Evolutionary conservation across 2,888 invertebrate genomes (phyloP).

Genomic region (Noctua comes): DNA sequence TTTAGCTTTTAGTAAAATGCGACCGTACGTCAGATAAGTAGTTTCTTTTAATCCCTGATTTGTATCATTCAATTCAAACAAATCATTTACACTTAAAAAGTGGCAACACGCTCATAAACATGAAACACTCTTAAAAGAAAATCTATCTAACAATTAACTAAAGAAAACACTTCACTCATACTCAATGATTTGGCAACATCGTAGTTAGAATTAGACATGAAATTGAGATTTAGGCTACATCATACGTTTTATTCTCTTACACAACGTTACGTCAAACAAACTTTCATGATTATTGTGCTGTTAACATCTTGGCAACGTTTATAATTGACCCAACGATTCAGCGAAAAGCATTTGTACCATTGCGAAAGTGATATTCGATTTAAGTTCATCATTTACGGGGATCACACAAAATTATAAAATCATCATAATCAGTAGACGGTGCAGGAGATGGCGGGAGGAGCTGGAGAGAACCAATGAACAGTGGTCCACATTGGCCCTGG

Average conservation of each 20-base stretch:
- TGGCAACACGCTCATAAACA: neutral
- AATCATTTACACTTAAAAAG: neutral
- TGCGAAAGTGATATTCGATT: neutral
- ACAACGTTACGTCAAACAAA: conserved; percentile 10
- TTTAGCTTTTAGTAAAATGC: conserved; percentile 1
- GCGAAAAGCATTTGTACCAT: neutral
- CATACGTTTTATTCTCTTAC: neutral
- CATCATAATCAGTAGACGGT: neutral
- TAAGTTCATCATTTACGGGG: neutral
- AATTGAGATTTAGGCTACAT: conserved; percentile 17
- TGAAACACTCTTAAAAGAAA: conserved; percentile 9
- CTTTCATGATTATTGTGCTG: conserved; percentile 21
- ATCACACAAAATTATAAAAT: neutral
- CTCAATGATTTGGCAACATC: conserved; percentile 46
- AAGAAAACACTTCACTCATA: conserved; percentile 43
- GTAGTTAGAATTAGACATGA: conserved; percentile 1
- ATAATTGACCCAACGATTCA: neutral
- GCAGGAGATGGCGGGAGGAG: no score
- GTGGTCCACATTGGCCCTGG: no score
- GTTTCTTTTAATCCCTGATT: neutral
- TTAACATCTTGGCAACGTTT: conserved; percentile 12
- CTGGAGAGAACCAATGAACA: no score
- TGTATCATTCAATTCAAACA: neutral
- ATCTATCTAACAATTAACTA: conserved; percentile 14
- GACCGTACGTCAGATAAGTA: neutral